Base-by-base conservation (phyloP, 2,113 vertebrate genomes). In the Sorex araneus region DNA sequence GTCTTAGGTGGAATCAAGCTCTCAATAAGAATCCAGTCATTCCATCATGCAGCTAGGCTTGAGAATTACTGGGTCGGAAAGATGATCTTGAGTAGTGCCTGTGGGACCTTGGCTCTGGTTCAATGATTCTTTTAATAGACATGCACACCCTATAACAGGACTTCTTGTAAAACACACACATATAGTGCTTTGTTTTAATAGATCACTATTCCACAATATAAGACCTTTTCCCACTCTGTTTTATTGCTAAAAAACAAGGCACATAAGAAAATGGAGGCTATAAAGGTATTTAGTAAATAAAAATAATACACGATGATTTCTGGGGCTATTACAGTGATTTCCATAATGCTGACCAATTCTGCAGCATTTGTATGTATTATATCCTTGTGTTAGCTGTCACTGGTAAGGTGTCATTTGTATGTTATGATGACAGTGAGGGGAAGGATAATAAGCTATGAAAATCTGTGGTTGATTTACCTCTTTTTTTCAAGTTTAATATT, bases 121-220 rank as follows among this genome's bases (percentile, higher is more conserved):
- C 80, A 95, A 0, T 63, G 87, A 76, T 57, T 95, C 83, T 70
- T 54, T 90, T 95, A 92, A 94, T 47, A 93, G 92, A 96, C 67
- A 91, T 9, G 64, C 73, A 93, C 6, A 90, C 9, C 63, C 50
- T 78, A 50, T 77, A 92, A 66, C 10, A 30, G 36, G 54, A 84
- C 74, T 88, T 94, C 83, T 83, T 81, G 63, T 28, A 88, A 95
- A 92, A 88, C 50, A 84, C 16, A 91, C 28, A 90, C 11, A 43
- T 43, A 57, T 0, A 73, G 36, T 10, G n/a, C 69, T 89, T 92
- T 91, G 78, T 76, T 63, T 60, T 19, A 85, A 27, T 4, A 63
- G 36, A 92, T 76, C 67, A 28, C 67, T 70, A 11, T 21, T 73
- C 30, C 54, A 73, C 18, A 77, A 13, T 15, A 3, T 2, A 74